Evolutionary conservation across 2,113 vertebrate genomes (phyloP).

Genomic region (Corapipo altera): DNA sequence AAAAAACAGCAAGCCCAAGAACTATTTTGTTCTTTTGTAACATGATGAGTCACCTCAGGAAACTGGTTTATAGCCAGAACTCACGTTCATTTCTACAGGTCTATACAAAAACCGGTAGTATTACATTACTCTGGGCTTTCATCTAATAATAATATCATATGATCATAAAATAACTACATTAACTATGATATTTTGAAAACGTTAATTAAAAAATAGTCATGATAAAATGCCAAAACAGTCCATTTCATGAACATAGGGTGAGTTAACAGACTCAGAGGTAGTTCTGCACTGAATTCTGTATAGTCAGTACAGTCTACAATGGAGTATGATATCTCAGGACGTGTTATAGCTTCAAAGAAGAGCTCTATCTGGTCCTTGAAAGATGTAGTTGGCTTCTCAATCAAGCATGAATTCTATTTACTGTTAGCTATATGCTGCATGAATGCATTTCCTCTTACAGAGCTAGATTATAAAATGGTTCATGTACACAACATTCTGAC

Average conservation of each 20-base stretch:
- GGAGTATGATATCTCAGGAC: neutral
- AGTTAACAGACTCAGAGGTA: neutral
- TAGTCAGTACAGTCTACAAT: neutral
- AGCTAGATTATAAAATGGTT: neutral
- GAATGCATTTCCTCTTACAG: neutral
- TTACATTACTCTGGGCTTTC: neutral
- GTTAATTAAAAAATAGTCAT: neutral
- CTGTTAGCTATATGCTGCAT: neutral
- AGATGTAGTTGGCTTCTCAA: neutral
- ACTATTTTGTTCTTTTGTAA: neutral
- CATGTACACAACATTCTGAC: neutral
- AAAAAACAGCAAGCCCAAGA: neutral
- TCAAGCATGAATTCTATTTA: conserved; percentile 6
- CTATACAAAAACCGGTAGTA: neutral
- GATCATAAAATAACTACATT: neutral
- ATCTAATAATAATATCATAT: neutral
- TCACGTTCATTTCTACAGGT: neutral
- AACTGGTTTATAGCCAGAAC: neutral
- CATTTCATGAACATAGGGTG: neutral
- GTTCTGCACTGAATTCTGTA: neutral
- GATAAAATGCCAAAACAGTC: neutral
- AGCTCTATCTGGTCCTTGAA: neutral
- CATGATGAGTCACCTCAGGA: neutral
- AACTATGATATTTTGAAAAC: neutral
- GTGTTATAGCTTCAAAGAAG: neutral